Conservation (phyloP, 2,113 vertebrate genomes). For the Aegypius monachus region DNA sequence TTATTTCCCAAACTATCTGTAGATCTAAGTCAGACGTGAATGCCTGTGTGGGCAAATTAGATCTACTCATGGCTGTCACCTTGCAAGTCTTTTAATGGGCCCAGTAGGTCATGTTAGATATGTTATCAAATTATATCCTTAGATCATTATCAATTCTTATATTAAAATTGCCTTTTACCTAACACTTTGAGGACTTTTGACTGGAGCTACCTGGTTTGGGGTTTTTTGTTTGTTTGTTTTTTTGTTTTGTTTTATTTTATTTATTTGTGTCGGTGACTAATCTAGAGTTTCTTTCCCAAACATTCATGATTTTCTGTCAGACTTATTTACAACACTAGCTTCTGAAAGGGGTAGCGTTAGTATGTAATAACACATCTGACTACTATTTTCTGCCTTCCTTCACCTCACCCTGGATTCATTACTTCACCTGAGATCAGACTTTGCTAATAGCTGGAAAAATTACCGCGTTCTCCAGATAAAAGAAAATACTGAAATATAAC, state of each 20-base stretch:
- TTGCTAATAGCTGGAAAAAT: not conserved
- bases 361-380: not conserved
- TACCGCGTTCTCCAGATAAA: not conserved
- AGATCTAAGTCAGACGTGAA: not conserved
- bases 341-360: not conserved
- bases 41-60: not conserved
- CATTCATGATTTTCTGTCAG: not conserved
- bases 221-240: not conserved
- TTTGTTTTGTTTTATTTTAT: not conserved
- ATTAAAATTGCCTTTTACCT: not conserved
- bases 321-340: not conserved
- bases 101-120: not conserved
- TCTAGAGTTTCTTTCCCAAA: not conserved
- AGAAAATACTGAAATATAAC: not conserved
- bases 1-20: not conserved
- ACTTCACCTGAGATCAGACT: not conserved
- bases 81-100: not conserved
- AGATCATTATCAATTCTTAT: not conserved
- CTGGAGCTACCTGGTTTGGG: not conserved
- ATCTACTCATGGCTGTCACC: not conserved
- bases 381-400: not conserved
- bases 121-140: not conserved
- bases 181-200: not conserved
- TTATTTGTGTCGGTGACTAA: not conserved
- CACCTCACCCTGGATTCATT: not conserved